Evolutionary conservation across 1,140 invertebrate genomes (phyloP).

Genomic region (Pinna nobilis): DNA sequence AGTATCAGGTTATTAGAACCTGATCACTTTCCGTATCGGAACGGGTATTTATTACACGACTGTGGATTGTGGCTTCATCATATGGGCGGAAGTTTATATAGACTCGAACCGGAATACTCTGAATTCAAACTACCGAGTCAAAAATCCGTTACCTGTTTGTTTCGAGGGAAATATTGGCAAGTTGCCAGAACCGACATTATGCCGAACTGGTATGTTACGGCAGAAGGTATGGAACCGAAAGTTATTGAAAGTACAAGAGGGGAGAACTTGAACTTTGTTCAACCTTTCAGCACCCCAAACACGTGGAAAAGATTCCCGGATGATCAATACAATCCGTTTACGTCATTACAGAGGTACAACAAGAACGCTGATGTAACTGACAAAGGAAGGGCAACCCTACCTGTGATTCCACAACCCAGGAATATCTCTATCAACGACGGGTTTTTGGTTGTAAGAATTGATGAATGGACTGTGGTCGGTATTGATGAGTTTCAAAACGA

Average conservation of each 20-base stretch:
- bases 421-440: conserved; percentile 17
- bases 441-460: no score
- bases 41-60: conserved; percentile 39
- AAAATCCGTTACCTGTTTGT: conserved; percentile 31
- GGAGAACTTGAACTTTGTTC: conserved; percentile 55
- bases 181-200: conserved; percentile 62
- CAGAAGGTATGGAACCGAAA: conserved; percentile 45
- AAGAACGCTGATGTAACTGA: conserved; percentile 40
- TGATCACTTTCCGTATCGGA: conserved; percentile 28
- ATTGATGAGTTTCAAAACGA: no score
- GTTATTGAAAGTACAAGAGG: conserved; percentile 47
- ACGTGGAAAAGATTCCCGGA: conserved; percentile 60
- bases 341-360: conserved; percentile 39
- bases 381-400: conserved; percentile 29
- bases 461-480: no score
- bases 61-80: conserved; percentile 51
- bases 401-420: conserved; percentile 48
- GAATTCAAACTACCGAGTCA: conserved; percentile 31
- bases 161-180: conserved; percentile 53
- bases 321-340: conserved; percentile 63
- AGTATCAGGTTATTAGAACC: conserved; percentile 50
- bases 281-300: conserved; percentile 50
- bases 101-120: conserved; percentile 2
- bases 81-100: conserved; percentile 59
- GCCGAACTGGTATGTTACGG: conserved; percentile 63